A percentile compares a stretch with the other conserved stretches of the same genome.
These are phyloP conservation scores for Xylophagus ater DNA, from an alignment of 2,888 invertebrate genomes.

Conservation along the genomic window DNA sequence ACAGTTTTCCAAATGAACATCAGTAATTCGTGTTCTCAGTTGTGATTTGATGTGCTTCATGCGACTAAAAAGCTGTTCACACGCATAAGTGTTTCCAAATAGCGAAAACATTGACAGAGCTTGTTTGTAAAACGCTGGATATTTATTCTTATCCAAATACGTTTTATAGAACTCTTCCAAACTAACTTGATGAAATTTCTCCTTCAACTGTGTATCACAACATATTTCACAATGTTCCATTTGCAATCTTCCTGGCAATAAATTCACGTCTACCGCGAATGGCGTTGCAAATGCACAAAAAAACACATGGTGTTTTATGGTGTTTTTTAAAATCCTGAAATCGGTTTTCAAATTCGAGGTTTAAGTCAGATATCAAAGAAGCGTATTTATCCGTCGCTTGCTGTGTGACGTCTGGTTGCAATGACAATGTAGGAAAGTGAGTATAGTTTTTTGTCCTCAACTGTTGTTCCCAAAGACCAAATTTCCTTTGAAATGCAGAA, in stretches of 20 bases:
- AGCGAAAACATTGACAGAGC: constrained; percentile 15
- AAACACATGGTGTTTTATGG: constrained; percentile 14
- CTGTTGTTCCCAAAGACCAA: too few relatives aligned
- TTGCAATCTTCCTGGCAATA: constrained; percentile 16
- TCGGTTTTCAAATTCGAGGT: constrained; percentile 15
- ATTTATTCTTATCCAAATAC: constrained; percentile 16
- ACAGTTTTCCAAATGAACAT: too few relatives aligned
- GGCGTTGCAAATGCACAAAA: constrained; percentile 16
- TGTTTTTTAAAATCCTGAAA: constrained; percentile 15
- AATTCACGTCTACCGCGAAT: constrained; percentile 16
- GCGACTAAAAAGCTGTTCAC: constrained; percentile 13
- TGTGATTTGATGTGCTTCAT: too few relatives aligned
- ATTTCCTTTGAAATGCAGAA: too few relatives aligned
- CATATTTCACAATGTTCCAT: constrained; percentile 16
- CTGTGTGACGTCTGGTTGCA: too few relatives aligned
- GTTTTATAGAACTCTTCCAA: constrained; percentile 16
- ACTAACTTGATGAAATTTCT: constrained; percentile 15
- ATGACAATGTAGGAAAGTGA: too few relatives aligned
- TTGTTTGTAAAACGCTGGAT: constrained; percentile 17
- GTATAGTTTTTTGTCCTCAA: too few relatives aligned
- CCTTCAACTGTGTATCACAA: constrained; percentile 14
- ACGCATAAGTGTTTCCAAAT: constrained; percentile 16
- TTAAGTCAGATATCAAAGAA: constrained; percentile 13
- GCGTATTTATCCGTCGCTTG: too few relatives aligned
- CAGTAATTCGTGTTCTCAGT: too few relatives aligned